Evolutionary conservation across 2,888 invertebrate species (phyloP).

Genomic region (Cephus runcator): DNA sequence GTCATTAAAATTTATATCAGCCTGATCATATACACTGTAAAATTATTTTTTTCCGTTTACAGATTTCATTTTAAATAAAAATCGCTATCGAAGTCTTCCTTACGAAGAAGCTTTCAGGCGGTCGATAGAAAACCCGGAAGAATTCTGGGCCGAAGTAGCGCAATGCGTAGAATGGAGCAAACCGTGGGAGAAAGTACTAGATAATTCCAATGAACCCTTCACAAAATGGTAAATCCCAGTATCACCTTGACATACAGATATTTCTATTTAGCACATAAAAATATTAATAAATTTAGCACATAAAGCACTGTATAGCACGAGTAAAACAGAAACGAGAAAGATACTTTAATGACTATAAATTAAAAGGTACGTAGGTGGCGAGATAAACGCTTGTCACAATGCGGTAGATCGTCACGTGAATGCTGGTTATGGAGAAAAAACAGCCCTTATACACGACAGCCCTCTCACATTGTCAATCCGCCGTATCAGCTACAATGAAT

Average conservation of each 20-base stretch:
- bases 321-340: not conserved
- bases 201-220: slow-evolving; percentile 85
- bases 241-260: not conserved
- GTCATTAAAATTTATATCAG: not conserved
- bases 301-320: not conserved
- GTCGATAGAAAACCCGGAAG: slow-evolving; percentile 81
- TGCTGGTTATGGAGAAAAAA: slow-evolving; percentile 79
- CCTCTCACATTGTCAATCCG: slow-evolving; percentile 83
- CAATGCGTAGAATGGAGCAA: slow-evolving; percentile 82
- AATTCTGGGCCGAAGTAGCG: slow-evolving; percentile 89
- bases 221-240: slow-evolving; percentile 80
- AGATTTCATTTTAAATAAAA: slow-evolving; percentile 55
- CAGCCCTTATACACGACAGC: slow-evolving; percentile 91
- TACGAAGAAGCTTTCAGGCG: slow-evolving; percentile 75
- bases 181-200: slow-evolving; percentile 86
- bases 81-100: slow-evolving; percentile 48
- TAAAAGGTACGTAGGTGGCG: slow-evolving; percentile 86
- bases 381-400: slow-evolving; percentile 93
- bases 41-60: not conserved
- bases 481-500: slow-evolving; percentile 83
- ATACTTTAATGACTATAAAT: too few species aligned
- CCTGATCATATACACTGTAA: not conserved
- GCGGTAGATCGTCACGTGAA: slow-evolving; percentile 90
- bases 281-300: not conserved
- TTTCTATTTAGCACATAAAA: not conserved